Conservation (phyloP, 2,888 invertebrate species). For the Fissipunctia ypsillon region DNA sequence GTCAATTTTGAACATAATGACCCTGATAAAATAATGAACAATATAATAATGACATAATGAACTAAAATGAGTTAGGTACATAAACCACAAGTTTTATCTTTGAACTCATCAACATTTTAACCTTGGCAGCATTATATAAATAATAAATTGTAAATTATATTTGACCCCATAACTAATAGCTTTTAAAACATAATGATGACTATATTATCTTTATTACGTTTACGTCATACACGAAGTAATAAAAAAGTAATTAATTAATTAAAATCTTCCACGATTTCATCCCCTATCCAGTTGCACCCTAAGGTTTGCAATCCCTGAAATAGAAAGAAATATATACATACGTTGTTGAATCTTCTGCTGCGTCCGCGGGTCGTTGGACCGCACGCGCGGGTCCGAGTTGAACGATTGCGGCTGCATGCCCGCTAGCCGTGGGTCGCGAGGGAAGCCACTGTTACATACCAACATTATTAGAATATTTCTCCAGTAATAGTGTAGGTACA, state of each 20-base stretch:
- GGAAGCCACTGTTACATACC: slow-evolving; percentile 72
- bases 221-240: neutral
- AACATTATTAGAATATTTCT: neutral
- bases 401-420: slow-evolving; percentile 80
- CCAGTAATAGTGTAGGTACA: no score
- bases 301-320: neutral
- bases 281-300: neutral
- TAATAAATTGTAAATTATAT: neutral
- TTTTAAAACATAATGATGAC: slow-evolving; percentile 3
- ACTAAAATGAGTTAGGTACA: neutral
- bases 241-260: neutral
- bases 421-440: slow-evolving; percentile 87
- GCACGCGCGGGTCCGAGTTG: slow-evolving; percentile 91
- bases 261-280: neutral
- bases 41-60: no score
- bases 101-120: slow-evolving; percentile 12
- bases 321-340: slow-evolving; percentile 71
- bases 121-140: neutral
- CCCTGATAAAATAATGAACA: no score
- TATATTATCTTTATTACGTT: neutral
- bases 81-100: slow-evolving; percentile 15
- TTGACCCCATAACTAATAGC: slow-evolving; percentile 16
- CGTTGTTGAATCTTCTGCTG: slow-evolving; percentile 85
- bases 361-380: slow-evolving; percentile 92
- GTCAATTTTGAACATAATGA: no score